These are phyloP conservation scores for Glandiceps talaboti DNA, from an alignment of 53 echinoderm and acorn worm genomes.

Conservation along the genomic window DNA sequence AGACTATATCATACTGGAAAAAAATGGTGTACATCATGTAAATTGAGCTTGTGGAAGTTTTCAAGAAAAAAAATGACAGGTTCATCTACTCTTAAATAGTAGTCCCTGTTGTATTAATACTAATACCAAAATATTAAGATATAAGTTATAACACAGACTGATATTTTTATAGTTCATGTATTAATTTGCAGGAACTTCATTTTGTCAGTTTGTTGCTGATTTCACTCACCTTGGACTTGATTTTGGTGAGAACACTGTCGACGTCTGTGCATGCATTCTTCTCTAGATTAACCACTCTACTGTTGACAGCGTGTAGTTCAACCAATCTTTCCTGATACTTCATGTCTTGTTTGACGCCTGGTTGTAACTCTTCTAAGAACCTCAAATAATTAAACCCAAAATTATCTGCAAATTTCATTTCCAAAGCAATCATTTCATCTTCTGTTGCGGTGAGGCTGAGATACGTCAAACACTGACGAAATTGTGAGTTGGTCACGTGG, in stretches of 20 bases:
- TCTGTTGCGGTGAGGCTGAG: slow-evolving; percentile 71
- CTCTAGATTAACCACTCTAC: slow-evolving; percentile 43
- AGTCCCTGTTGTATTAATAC: no score
- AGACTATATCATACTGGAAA: no score
- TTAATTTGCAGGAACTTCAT: no score
- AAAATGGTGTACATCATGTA: no score
- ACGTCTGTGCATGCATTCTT: slow-evolving; percentile 57
- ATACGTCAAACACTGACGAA: slow-evolving; percentile 89
- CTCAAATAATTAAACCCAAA: slow-evolving; percentile 81
- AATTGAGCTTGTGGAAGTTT: no score
- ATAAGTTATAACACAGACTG: no score
- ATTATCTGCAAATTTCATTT: slow-evolving; percentile 69
- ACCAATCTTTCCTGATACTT: slow-evolving; percentile 55
- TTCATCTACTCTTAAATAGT: no score
- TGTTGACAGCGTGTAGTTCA: slow-evolving; percentile 51
- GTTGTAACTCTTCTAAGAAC: slow-evolving; percentile 81
- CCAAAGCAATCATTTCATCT: slow-evolving; percentile 65
- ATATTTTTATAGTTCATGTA: no score
- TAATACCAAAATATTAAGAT: no score
- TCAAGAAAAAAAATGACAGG: no score
- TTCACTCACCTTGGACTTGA: slow-evolving; percentile 69
- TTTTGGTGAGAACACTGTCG: slow-evolving; percentile 73
- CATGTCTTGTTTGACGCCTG: slow-evolving; percentile 40
- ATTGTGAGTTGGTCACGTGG: slow-evolving; percentile 81
- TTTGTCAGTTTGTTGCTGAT: neutral